Evolutionary conservation across 2,888 invertebrate species (phyloP).

Genomic region (Lasiommata megera): DNA sequence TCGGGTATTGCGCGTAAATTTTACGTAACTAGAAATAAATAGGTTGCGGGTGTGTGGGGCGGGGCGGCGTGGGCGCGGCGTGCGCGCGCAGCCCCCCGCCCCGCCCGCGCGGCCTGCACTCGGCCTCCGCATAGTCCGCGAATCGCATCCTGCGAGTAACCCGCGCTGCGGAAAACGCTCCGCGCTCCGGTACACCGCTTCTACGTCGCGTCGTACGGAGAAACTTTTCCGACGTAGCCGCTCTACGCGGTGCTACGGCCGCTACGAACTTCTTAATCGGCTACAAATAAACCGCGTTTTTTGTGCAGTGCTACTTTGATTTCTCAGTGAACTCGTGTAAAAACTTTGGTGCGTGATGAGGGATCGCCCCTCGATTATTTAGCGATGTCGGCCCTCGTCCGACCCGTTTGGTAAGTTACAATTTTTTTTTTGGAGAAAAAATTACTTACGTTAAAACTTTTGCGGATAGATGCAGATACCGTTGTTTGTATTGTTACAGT

Average conservation of each 20-base stretch:
- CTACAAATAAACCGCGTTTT: conserved; percentile 45
- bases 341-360: conserved; percentile 73
- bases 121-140: conserved; percentile 67
- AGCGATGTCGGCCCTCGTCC: conserved; percentile 81
- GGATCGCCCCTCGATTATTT: conserved; percentile 64
- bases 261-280: conserved; percentile 39
- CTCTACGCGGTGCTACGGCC: conserved; percentile 53
- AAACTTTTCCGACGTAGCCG: conserved; percentile 64
- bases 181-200: conserved; percentile 45
- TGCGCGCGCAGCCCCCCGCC: conserved; percentile 63
- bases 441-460: conserved; percentile 18
- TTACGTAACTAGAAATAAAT: conserved; percentile 82
- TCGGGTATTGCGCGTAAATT: conserved; percentile 80
- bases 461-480: neutral
- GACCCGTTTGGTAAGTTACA: conserved; percentile 79
- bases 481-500: neutral
- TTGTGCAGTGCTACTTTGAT: conserved; percentile 58
- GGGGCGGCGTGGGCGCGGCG: conserved; percentile 72
- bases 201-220: conserved; percentile 59
- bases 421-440: conserved; percentile 32
- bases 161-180: conserved; percentile 55
- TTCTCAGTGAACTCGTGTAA: conserved; percentile 55
- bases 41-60: conserved; percentile 81
- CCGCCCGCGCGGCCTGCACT: conserved; percentile 42
- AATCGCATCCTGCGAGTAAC: conserved; percentile 73